These are phyloP conservation scores for Cairina moschata DNA, from an alignment of 2,113 vertebrate genomes.

Conservation along the genomic window DNA sequence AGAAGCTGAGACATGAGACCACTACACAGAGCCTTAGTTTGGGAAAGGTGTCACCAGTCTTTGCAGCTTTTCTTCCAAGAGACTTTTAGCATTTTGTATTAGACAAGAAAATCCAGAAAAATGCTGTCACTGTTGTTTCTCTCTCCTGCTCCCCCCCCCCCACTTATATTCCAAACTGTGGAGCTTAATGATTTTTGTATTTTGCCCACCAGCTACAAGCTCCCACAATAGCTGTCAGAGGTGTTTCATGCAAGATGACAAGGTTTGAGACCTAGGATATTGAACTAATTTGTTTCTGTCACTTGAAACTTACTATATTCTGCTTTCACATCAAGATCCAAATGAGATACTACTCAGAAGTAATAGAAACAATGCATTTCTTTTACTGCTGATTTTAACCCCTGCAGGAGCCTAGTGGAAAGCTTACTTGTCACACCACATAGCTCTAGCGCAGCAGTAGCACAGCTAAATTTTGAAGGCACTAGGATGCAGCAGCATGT, in stretches of 20 bases:
- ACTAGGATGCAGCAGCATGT: neutral
- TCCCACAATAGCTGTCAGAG: neutral
- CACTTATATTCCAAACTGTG: neutral
- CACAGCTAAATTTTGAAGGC: conserved; percentile 9
- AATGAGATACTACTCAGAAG: neutral
- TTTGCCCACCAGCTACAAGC: neutral
- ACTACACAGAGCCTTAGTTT: neutral
- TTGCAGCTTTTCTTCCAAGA: neutral
- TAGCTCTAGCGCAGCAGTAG: neutral
- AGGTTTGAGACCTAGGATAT: neutral
- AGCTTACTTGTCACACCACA: neutral
- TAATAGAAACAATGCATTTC: neutral
- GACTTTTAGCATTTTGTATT: neutral
- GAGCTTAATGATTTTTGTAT: neutral
- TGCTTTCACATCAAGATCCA: neutral
- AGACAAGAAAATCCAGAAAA: neutral
- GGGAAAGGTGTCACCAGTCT: neutral
- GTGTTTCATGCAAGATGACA: neutral
- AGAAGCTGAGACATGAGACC: neutral
- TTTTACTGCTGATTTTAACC: neutral
- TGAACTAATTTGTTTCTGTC: conserved; percentile 20
- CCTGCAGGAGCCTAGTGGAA: neutral
- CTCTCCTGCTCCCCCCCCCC: neutral
- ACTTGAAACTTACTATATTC: neutral
- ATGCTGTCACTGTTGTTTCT: neutral